Evolutionary conservation across 2,888 invertebrate species (phyloP).

Genomic region (Dioctria rufipes): DNA sequence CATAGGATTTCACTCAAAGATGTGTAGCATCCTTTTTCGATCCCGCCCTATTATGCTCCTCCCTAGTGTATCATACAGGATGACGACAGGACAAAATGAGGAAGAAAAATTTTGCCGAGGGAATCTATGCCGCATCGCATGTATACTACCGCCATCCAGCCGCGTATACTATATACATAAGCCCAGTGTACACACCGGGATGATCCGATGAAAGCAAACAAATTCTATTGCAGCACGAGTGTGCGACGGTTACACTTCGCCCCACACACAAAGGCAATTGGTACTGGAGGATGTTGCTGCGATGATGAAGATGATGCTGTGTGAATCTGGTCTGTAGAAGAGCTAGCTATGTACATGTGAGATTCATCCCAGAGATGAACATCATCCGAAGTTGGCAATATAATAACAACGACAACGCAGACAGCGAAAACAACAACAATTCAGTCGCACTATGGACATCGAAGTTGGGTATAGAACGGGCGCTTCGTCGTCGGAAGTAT

Average conservation of each 20-base stretch:
- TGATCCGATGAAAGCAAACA: conserved; percentile 47
- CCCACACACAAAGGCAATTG: conserved; percentile 2
- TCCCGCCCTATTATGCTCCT: conserved; percentile 61
- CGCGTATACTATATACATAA: conserved; percentile 16
- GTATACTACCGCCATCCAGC: too few relatives aligned
- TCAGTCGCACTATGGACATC: conserved; percentile 22
- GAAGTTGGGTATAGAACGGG: conserved; percentile 13
- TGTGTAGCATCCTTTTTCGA: conserved; percentile 58
- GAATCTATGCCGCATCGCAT: conserved; percentile 38
- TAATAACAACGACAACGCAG: conserved; percentile 36
- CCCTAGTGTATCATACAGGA: conserved; percentile 56
- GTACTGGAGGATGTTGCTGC: conserved; percentile 26
- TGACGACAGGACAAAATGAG: conserved; percentile 54
- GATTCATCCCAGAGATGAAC: conserved; percentile 50
- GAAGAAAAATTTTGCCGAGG: conserved; percentile 45
- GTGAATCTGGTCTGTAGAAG: conserved; percentile 1
- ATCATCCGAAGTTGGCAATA: conserved; percentile 36
- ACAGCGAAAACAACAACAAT: conserved; percentile 48
- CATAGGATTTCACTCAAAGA: conserved; percentile 37
- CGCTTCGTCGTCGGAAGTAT: conserved; percentile 15
- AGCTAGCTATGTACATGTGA: conserved; percentile 16
- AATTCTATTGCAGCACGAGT: conserved; percentile 23
- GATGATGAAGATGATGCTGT: conserved; percentile 19
- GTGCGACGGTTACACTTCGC: not conserved
- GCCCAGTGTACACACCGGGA: conserved; percentile 45